Percentiles rank a stretch among this genome's conserved stretches.
Evolutionary conservation across 2,797 vertebrate species (phyloP).

Genomic region (Syngnathus rostellatus): DNA sequence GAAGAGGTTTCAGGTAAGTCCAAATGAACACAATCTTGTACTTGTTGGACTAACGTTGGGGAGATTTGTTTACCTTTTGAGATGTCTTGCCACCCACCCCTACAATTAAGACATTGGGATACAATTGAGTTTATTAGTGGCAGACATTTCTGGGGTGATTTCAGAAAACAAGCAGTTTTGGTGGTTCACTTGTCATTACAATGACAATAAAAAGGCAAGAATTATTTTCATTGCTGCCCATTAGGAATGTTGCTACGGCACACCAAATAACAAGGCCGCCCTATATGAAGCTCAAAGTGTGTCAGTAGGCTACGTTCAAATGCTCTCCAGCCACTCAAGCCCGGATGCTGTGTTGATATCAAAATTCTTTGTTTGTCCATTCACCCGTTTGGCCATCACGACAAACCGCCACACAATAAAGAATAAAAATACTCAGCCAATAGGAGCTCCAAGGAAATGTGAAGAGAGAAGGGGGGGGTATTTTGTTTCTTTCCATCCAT

Average conservation of each 20-base stretch:
- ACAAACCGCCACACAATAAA: conserved; percentile 27
- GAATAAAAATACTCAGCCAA: conserved; percentile 21
- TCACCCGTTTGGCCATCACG: not conserved
- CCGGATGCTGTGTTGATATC: conserved; percentile 14
- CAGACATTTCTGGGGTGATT: not conserved
- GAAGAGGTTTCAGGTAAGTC: conserved; percentile 93
- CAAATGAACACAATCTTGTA: not conserved
- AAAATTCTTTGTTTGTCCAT: conserved; percentile 2
- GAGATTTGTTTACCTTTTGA: not conserved
- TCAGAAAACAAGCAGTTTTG: not conserved
- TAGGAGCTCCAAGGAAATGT: conserved; percentile 16
- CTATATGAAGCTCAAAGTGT: conserved; percentile 50
- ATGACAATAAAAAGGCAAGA: not conserved
- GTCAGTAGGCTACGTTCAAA: conserved; percentile 60
- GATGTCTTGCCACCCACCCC: conserved; percentile 38
- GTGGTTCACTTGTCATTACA: not conserved
- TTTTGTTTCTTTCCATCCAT: conserved; percentile 28
- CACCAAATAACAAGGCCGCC: conserved; percentile 22
- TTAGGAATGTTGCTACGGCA: not conserved
- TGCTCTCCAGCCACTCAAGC: conserved; percentile 26
- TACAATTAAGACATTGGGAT: conserved; percentile 6
- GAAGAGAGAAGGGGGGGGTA: conserved; percentile 11
- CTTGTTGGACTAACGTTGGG: conserved; percentile 2
- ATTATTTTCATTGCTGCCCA: conserved; percentile 5
- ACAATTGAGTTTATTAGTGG: conserved; percentile 6